Evolutionary conservation across 2,113 vertebrate species (phyloP), one percentile per base, ranked within the genome.

Genomic region (Chaetodon trifascialis): DNA sequence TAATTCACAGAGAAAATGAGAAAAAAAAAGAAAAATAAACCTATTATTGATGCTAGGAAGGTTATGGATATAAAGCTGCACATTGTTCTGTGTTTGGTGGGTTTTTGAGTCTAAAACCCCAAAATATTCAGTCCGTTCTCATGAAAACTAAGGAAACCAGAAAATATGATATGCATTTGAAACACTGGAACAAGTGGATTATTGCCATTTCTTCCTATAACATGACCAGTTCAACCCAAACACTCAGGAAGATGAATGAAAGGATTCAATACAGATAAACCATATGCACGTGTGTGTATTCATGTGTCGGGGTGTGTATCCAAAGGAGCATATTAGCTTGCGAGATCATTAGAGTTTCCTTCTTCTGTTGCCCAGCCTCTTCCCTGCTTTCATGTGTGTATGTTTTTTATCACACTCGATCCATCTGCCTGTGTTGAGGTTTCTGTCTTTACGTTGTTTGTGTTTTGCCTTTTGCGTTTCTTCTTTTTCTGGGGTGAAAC

Each of bases 381-480:
- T 9, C 14, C 17, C 14, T 58, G 17, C 16, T 36, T 52, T 34
- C 11, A 7, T n/a, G 30, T 42, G 49, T 40, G 1, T 65, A n/a
- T 74, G 1, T 63, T 52, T 38, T 17, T 34, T 7, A 19, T 63
- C 8, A 11, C 21, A n/a, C 23, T 68, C 46, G 16, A 42, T 62
- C 40, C 46, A 54, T 79, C 58, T 58, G 58, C 17, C 44, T 11
- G 16, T 58, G 30, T 65, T 12, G 7, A 42, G 40, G 44, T 73
- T 70, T 76, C 67, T 55, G 12, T 58, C 44, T 63, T 49, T 25
- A 76, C 55, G 82, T 84, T 87, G 62, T 89, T 80, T 85, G 69
- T 79, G 34, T 87, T 80, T 82, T 83, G 17, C 54, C 30, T 83
- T 73, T 72, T 16, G 52, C 30, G 4, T 64, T 44, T 66, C 34